phyloP scores from a whole-genome alignment of 2,113 vertebrate genomes.

The Aramus guarauna region DNA sequence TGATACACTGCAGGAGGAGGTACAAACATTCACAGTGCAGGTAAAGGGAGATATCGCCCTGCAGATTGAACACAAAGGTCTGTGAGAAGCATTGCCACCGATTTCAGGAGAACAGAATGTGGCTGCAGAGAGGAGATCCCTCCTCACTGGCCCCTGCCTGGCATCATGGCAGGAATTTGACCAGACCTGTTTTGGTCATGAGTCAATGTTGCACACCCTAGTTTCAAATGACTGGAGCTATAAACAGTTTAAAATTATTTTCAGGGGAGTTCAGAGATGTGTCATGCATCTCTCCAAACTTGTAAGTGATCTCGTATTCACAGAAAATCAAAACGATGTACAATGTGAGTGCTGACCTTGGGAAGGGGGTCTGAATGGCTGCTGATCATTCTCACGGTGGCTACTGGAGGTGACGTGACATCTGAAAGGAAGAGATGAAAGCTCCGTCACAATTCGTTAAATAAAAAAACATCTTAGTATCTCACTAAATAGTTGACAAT shows the following conservation, averaged over 20 bases:
- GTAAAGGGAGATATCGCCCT: not conserved
- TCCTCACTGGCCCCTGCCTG: not conserved
- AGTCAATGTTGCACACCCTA: not conserved
- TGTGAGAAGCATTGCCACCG: not conserved
- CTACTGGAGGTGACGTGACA: not conserved
- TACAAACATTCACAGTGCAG: not conserved
- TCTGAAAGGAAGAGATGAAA: not conserved
- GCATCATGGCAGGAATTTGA: not conserved
- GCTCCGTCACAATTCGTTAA: not conserved
- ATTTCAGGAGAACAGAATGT: not conserved
- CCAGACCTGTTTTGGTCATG: not conserved
- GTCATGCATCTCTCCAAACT: not conserved
- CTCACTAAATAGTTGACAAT: not conserved
- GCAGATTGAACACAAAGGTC: not conserved
- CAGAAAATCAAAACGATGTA: not conserved
- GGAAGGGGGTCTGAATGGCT: not conserved
- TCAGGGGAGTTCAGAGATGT: not conserved
- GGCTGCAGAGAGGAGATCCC: not conserved
- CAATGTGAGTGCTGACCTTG: not conserved
- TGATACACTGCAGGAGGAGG: not conserved
- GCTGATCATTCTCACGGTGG: not conserved
- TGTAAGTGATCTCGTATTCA: not conserved
- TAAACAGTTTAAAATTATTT: not conserved
- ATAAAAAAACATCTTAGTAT: not conserved
- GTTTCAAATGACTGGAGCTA: not conserved